These are phyloP conservation scores for Corythornis leucogaster DNA, from an alignment of 2,797 vertebrate genomes.

Conservation along the genomic window DNA sequence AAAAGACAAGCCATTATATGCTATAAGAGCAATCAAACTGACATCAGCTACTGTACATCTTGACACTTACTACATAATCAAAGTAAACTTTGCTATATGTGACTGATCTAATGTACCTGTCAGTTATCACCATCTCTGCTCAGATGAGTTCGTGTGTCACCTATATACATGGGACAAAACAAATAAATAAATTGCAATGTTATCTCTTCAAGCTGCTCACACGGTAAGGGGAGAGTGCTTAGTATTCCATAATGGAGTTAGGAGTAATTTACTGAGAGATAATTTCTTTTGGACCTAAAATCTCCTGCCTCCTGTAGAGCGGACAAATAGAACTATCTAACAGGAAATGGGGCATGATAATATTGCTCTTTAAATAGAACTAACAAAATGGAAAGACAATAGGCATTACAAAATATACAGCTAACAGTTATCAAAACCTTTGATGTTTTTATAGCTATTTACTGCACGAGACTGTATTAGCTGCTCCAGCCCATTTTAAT, in stretches of 20 bases:
- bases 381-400: conserved; percentile 77
- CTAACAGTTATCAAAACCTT: conserved; percentile 60
- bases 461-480: conserved; percentile 49
- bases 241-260: conserved; percentile 77
- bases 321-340: conserved; percentile 80
- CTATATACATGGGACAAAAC: conserved; percentile 64
- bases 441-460: conserved; percentile 70
- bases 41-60: conserved; percentile 71
- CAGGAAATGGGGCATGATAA: conserved; percentile 79
- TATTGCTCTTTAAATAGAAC: conserved; percentile 73
- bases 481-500: conserved; percentile 38
- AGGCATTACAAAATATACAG: conserved; percentile 72
- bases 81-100: conserved; percentile 72
- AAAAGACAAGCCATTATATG: conserved; percentile 74
- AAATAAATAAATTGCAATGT: conserved; percentile 79
- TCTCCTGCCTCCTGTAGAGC: conserved; percentile 71
- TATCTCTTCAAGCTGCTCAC: conserved; percentile 73
- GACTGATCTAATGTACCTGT: conserved; percentile 69
- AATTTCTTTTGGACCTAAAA: conserved; percentile 76
- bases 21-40: conserved; percentile 66
- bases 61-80: conserved; percentile 77
- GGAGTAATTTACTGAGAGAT: conserved; percentile 77
- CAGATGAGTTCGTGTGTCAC: conserved; percentile 58
- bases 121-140: conserved; percentile 64
- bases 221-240: conserved; percentile 64